These are phyloP conservation scores for Hermatobates lingyangjiaoensis DNA, from an alignment of 1,140 invertebrate species.

Conservation along the genomic window DNA sequence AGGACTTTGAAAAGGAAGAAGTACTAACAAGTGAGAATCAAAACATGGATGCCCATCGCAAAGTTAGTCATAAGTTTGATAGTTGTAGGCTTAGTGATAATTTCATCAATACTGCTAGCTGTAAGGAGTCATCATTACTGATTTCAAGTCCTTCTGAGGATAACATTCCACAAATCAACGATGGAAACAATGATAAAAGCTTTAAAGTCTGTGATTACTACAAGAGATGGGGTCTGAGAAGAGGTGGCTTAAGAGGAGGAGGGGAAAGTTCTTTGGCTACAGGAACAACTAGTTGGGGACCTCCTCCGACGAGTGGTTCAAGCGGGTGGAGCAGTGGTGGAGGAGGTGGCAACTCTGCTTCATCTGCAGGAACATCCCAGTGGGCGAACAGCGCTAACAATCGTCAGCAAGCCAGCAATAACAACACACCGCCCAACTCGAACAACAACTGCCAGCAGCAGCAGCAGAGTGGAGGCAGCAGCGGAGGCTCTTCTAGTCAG, in stretches of 20 bases:
- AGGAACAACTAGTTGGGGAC: conserved; percentile 50
- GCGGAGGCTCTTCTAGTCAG: conserved; percentile 17
- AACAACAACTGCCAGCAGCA: conserved; percentile 23
- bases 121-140: conserved; percentile 20
- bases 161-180: conserved; percentile 38
- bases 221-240: conserved; percentile 36
- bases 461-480: conserved; percentile 17
- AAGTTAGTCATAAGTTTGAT: conserved; percentile 13
- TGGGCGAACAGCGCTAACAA: conserved; percentile 12
- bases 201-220: conserved; percentile 18
- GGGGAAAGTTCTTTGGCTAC: conserved; percentile 59
- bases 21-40: conserved; percentile 8
- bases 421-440: conserved; percentile 12
- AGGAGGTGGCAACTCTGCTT: conserved; percentile 29
- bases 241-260: conserved; percentile 44
- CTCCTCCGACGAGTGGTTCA: conserved; percentile 31
- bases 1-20: conserved; percentile 9
- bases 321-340: conserved; percentile 26
- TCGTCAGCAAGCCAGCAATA: conserved; percentile 13
- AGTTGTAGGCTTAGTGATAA: too few relatives aligned
- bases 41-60: conserved; percentile 12
- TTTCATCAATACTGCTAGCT: conserved; percentile 20
- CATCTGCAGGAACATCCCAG: conserved; percentile 13
- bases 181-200: conserved; percentile 24
- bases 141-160: too few relatives aligned